Conservation (phyloP, 2,113 vertebrate genomes). For the Seriola dumerili region DNA sequence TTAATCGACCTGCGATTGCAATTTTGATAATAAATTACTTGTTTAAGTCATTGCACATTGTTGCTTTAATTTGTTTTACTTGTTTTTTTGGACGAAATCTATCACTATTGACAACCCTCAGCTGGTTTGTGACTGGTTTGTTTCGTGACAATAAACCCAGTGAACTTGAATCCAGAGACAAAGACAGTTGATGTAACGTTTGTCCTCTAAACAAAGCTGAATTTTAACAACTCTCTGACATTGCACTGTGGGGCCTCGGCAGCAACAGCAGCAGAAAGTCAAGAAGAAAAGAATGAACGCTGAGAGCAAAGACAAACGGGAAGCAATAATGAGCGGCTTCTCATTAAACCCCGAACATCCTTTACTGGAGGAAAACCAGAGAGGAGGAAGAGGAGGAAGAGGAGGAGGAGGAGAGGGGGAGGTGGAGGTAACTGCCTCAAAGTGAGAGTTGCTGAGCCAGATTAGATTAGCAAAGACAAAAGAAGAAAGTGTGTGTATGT, state of each 20-base stretch:
- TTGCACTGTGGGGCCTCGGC: background rate
- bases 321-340: slow-evolving; percentile 59
- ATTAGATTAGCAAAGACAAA: slow-evolving; percentile 64
- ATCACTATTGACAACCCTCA: fast-evolving
- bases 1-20: too few relatives aligned
- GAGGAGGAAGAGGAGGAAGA: slow-evolving; percentile 2
- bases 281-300: slow-evolving; percentile 29
- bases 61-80: too few relatives aligned
- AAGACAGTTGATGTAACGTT: background rate
- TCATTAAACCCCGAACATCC: slow-evolving; percentile 63
- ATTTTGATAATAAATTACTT: too few relatives aligned
- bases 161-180: background rate
- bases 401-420: slow-evolving; percentile 17
- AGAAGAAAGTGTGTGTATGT: slow-evolving; percentile 30
- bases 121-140: background rate
- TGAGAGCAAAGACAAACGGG: slow-evolving; percentile 47
- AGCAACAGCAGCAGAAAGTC: slow-evolving; percentile 17
- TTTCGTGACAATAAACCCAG: background rate
- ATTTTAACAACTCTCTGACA: background rate
- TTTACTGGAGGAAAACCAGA: slow-evolving; percentile 35
- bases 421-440: slow-evolving; percentile 41
- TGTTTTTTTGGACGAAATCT: background rate
- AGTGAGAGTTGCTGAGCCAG: slow-evolving; percentile 52
- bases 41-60: too few relatives aligned
- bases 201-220: slow-evolving; percentile 43